Evolutionary conservation across 2,888 invertebrate species (phyloP), one percentile per base, ranked within the genome.

Genomic region (Gnatocerus cornutus): DNA sequence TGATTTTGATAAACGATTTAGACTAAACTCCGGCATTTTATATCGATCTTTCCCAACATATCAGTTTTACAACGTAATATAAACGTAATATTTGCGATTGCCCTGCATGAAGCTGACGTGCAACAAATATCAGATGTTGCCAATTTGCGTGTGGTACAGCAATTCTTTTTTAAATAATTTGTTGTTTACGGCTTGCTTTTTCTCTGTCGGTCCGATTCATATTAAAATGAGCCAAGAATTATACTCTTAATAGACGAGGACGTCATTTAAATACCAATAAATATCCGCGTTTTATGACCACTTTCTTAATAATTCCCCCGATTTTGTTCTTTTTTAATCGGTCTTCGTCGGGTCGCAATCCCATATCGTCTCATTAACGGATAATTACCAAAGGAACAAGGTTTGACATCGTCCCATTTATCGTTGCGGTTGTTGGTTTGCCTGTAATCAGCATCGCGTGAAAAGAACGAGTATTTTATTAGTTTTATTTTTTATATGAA

Each of bases 1-100:
- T 72, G 74, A 72, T 71, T 74, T 69, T 72, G 73, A 72, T 74
- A 59, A 73, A 74, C 73, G 71, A 72, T 74, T 72, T 73, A 73
- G 61, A 71, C 68, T 70, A 71, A 69, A 62, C 70, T 53, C 68
- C 67, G 70, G 43, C 67, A 72, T 73, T 74, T 74, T 73, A 74
- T 74, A 74, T 29, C 39, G 48, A 30, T 21, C 7, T 45, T 30
- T 50, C 33, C 33, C 30, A 30, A 30, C 55, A 52, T 67, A 67
- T 67, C 59, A 67, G 14, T 67, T 67, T 67, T 67, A 67, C 59
- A 52, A 52, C 59, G 69, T 30, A 58, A 65, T 69, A 64, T 69
- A 69, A 69, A 59, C 13, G 68, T 29, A 48, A 68, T 68, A 68
- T 68, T 65, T 69, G 69, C 64, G 64, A 69, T 64, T 58, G 61